phyloP scores from a whole-genome alignment of 2,888 invertebrate species.

The Mimumesa dahlbomi region DNA sequence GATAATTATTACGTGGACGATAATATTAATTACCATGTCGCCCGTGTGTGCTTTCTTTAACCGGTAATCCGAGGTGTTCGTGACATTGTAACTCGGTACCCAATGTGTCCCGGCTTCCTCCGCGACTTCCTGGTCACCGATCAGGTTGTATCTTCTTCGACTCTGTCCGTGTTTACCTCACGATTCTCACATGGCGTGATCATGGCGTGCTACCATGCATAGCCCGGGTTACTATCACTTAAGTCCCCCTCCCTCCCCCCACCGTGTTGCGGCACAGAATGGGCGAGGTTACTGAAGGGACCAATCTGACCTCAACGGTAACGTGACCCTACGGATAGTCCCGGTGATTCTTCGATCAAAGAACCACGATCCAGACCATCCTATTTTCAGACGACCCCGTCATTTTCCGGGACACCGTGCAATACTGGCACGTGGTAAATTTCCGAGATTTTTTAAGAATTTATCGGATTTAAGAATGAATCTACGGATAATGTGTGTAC shows the following conservation, averaged over 20 bases:
- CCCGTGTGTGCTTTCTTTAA: not conserved
- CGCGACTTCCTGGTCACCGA: constrained; percentile 60
- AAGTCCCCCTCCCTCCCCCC: constrained; percentile 9
- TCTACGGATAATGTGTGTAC: too few species aligned
- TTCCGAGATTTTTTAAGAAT: too few species aligned
- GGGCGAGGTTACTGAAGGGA: constrained; percentile 60
- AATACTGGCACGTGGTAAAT: too few species aligned
- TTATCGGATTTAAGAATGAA: too few species aligned
- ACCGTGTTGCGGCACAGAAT: constrained; percentile 30
- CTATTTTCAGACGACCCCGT: constrained; percentile 36
- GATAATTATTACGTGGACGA: too few species aligned
- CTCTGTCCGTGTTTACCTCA: constrained; percentile 60
- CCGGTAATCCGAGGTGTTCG: constrained; percentile 33
- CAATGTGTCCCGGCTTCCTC: constrained; percentile 44
- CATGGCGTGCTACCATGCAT: constrained; percentile 56
- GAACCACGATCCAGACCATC: constrained; percentile 38
- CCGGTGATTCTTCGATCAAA: constrained; percentile 52
- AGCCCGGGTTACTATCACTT: constrained; percentile 42
- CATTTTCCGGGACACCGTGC: not conserved
- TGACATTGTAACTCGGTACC: constrained; percentile 49
- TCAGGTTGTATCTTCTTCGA: constrained; percentile 60
- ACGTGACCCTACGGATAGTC: constrained; percentile 59
- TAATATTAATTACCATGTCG: too few species aligned
- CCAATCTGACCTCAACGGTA: constrained; percentile 65
- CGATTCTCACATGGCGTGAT: constrained; percentile 58